Percentiles rank a stretch among this genome's conserved stretches.
These are phyloP conservation scores for Lepus oiostolus DNA, from an alignment of 2,797 vertebrate genomes.

Conservation along the genomic window DNA sequence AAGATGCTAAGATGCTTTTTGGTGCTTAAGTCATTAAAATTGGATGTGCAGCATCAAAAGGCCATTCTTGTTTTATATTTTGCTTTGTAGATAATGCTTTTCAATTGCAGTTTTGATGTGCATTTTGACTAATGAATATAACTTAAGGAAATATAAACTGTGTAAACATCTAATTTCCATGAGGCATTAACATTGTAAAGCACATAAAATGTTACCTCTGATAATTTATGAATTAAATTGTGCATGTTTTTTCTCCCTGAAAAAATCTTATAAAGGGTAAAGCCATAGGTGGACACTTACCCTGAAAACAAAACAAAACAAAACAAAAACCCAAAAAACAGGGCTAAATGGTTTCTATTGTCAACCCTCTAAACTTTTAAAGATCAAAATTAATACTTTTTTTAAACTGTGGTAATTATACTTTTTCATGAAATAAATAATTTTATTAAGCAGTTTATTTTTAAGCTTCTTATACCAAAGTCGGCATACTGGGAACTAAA, in stretches of 20 bases:
- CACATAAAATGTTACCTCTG: neutral
- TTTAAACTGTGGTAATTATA: constrained; percentile 17
- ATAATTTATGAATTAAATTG: constrained; percentile 21
- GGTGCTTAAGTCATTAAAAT: neutral
- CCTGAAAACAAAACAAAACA: neutral
- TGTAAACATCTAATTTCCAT: constrained; percentile 12
- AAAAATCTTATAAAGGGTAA: neutral
- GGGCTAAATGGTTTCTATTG: neutral
- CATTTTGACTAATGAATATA: constrained; percentile 19
- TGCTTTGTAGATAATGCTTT: constrained; percentile 1
- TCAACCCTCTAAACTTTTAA: neutral
- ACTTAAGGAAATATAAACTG: neutral
- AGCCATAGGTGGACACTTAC: neutral
- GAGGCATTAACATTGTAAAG: constrained; percentile 50
- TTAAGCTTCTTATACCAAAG: constrained; percentile 59
- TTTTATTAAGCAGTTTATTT: neutral
- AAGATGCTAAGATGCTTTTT: neutral
- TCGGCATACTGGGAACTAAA: constrained; percentile 37
- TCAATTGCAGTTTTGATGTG: constrained; percentile 27
- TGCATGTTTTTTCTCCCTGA: neutral
- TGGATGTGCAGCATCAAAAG: constrained; percentile 2
- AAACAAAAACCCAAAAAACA: neutral
- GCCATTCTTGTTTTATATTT: constrained; percentile 5
- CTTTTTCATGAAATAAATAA: constrained; percentile 24
- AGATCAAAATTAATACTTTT: neutral